Percentiles rank a stretch among this genome's conserved stretches.
Conservation (phyloP, 1,140 invertebrate species). For the Colletes gigas region DNA sequence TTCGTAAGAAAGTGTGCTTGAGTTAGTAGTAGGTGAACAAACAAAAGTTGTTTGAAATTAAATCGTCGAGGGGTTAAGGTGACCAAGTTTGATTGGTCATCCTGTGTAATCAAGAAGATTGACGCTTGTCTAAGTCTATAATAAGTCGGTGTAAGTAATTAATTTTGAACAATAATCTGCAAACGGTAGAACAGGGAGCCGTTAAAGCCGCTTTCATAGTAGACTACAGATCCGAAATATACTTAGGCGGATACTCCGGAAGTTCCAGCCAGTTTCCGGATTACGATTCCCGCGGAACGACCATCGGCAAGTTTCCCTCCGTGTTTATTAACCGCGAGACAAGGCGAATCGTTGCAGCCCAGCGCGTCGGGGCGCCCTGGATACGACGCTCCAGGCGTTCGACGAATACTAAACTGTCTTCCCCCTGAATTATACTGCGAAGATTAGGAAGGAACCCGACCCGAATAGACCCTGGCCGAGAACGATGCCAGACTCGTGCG, state of each 20-base stretch:
- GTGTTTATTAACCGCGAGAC: constrained; percentile 64
- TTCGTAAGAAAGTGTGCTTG: too few species aligned
- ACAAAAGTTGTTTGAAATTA: too few species aligned
- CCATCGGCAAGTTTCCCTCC: constrained; percentile 54
- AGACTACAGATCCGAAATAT: neutral
- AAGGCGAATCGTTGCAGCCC: constrained; percentile 31
- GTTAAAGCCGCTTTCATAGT: neutral
- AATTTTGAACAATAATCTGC: neutral
- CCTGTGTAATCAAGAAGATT: too few species aligned
- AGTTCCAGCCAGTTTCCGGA: constrained; percentile 40
- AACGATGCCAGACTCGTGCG: neutral
- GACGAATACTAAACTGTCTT: constrained; percentile 50
- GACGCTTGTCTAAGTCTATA: too few species aligned
- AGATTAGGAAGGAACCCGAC: constrained; percentile 52
- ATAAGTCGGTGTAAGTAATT: neutral
- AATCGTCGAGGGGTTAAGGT: too few species aligned
- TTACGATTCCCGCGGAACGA: constrained; percentile 32
- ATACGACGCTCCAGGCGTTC: constrained; percentile 45
- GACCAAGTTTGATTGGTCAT: too few species aligned
- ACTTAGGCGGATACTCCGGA: neutral
- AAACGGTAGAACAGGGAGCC: neutral
- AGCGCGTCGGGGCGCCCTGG: constrained; percentile 1
- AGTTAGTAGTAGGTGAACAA: too few species aligned
- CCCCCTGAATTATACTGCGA: constrained; percentile 47
- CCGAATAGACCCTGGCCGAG: constrained; percentile 14